A percentile compares a stretch with the other conserved stretches of the same genome.
Conservation (phyloP, 2,113 vertebrate species). For the Percopsis transmontana region DNA sequence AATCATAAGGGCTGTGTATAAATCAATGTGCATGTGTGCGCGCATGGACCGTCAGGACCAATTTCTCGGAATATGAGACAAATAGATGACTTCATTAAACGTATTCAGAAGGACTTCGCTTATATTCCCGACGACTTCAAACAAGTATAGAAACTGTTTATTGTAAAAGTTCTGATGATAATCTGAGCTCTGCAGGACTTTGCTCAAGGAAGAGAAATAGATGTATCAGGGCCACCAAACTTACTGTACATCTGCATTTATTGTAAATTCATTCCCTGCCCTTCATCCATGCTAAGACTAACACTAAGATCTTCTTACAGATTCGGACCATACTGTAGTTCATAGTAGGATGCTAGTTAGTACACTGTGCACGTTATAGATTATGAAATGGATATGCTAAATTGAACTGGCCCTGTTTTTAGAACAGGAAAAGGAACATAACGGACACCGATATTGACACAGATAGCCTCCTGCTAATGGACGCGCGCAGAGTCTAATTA, state of each 20-base stretch:
- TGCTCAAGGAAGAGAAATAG: not conserved
- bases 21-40: conserved; percentile 1
- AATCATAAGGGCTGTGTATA: conserved; percentile 4
- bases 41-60: not conserved
- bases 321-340: not conserved
- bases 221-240: conserved; percentile 35
- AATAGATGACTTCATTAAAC: conserved; percentile 35
- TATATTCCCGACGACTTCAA: conserved; percentile 23
- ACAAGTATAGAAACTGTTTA: conserved; percentile 31
- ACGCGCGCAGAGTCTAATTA: not conserved
- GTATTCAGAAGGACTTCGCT: conserved; percentile 32
- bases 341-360: not conserved
- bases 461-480: not conserved
- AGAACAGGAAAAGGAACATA: not conserved
- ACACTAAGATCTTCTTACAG: not conserved
- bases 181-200: conserved; percentile 52
- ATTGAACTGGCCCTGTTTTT: not conserved
- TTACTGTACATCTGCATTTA: conserved; percentile 10
- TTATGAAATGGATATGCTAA: conserved; percentile 9
- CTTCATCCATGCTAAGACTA: not conserved
- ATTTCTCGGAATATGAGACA: conserved; percentile 23
- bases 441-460: not conserved
- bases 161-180: conserved; percentile 34
- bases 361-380: not conserved
- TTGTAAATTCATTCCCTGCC: conserved; percentile 23